phyloP scores from a whole-genome alignment of 2,113 vertebrate genomes.

The Sitta europaea region DNA sequence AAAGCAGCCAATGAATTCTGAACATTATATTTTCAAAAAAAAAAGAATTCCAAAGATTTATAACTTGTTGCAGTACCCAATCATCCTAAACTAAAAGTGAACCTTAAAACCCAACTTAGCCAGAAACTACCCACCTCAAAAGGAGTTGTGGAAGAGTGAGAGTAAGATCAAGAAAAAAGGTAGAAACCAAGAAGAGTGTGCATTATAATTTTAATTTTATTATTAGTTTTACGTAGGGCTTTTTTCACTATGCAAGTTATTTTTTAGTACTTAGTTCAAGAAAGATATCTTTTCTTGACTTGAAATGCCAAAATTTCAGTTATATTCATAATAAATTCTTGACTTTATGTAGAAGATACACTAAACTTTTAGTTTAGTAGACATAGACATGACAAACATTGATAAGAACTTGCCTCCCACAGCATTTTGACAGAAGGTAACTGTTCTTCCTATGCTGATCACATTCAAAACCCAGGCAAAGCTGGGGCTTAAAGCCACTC shows the following conservation, averaged over 20 bases:
- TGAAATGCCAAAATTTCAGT: not conserved
- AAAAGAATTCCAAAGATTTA: not conserved
- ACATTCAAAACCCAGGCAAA: not conserved
- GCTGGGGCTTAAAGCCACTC: not conserved
- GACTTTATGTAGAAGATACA: not conserved
- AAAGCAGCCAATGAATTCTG: not conserved
- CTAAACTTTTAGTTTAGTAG: not conserved
- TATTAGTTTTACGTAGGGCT: rapidly evolving
- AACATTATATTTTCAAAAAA: not conserved
- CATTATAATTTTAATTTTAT: not conserved
- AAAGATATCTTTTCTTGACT: not conserved
- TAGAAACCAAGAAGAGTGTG: not conserved
- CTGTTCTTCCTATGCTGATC: not conserved
- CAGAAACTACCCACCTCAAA: not conserved
- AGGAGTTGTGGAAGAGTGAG: not conserved
- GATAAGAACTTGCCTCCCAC: not conserved
- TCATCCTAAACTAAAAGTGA: not conserved
- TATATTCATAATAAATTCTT: not conserved
- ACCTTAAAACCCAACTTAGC: not conserved
- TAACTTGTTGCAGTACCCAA: not conserved
- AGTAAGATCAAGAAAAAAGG: not conserved
- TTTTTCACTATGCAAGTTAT: not conserved
- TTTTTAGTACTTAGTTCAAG: not conserved
- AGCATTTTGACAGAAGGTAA: not conserved
- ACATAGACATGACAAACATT: not conserved